Evolutionary conservation across 2,888 invertebrate genomes (phyloP).

Genomic region (Steinernema carpocapsae): DNA sequence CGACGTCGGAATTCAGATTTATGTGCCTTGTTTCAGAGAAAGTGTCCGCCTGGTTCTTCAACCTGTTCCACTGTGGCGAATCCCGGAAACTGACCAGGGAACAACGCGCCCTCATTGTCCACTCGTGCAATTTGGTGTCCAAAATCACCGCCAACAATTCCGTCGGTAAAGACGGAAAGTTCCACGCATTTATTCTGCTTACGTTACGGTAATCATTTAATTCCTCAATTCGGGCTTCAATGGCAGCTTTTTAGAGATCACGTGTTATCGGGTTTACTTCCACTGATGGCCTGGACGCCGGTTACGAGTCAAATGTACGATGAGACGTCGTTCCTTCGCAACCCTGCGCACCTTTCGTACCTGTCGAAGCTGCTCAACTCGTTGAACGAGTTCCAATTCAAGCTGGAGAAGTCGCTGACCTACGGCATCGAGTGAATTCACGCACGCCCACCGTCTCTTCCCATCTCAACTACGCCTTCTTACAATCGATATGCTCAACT

Average conservation of each 20-base stretch:
- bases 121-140: slow-evolving; percentile 86
- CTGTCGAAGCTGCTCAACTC: slow-evolving; percentile 62
- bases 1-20: background rate
- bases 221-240: background rate
- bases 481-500: no score
- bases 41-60: slow-evolving; percentile 62
- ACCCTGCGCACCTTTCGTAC: slow-evolving; percentile 58
- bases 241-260: slow-evolving; percentile 70
- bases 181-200: slow-evolving; percentile 92
- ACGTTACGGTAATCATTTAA: slow-evolving; percentile 79
- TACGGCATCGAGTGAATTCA: slow-evolving; percentile 56
- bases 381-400: slow-evolving; percentile 66
- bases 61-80: slow-evolving; percentile 63
- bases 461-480: no score
- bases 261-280: slow-evolving; percentile 83
- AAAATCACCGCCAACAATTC: slow-evolving; percentile 84
- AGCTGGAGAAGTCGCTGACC: slow-evolving; percentile 65
- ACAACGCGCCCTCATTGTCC: slow-evolving; percentile 79
- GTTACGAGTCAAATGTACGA: slow-evolving; percentile 92
- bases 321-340: slow-evolving; percentile 88
- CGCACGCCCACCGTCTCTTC: no score
- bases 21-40: slow-evolving; percentile 50
- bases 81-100: slow-evolving; percentile 64
- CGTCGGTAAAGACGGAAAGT: slow-evolving; percentile 96
- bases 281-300: slow-evolving; percentile 87